These are phyloP conservation scores for Heliconius erato DNA, from an alignment of 2,888 invertebrate species.

Conservation along the genomic window DNA sequence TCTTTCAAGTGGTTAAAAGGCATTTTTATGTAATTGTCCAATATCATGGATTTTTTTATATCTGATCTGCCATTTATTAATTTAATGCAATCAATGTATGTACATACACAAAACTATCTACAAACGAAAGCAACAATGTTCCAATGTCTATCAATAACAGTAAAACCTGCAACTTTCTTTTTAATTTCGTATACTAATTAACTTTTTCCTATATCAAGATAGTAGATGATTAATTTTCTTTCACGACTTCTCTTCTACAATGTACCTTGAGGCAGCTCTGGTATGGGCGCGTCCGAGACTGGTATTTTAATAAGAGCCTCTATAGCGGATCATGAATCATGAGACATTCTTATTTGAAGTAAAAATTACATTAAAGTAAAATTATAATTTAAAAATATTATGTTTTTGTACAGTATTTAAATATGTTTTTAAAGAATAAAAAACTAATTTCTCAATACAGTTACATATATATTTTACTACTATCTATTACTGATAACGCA, in stretches of 20 bases:
- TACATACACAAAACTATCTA: neutral
- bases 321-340: neutral
- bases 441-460: too few relatives aligned
- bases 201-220: conserved; percentile 19
- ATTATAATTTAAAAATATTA: neutral
- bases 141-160: neutral
- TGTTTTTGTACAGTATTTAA: too few relatives aligned
- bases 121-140: neutral
- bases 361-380: neutral
- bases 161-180: neutral
- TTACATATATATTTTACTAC: too few relatives aligned
- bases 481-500: too few relatives aligned
- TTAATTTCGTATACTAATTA: conserved; percentile 19
- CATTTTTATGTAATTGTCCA: too few relatives aligned
- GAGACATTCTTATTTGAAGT: neutral
- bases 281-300: conserved; percentile 1
- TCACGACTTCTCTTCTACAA: neutral
- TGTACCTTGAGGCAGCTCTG: conserved; percentile 23
- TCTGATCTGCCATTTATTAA: neutral
- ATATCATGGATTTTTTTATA: neutral
- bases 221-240: conserved; percentile 23
- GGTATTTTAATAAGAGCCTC: conserved; percentile 16
- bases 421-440: too few relatives aligned
- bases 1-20: neutral
- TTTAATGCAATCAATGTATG: too few relatives aligned